A percentile compares a stretch with the other conserved stretches of the same genome.
These are phyloP conservation scores for Globia sparganii DNA, from an alignment of 2,888 invertebrate genomes.

Conservation along the genomic window DNA sequence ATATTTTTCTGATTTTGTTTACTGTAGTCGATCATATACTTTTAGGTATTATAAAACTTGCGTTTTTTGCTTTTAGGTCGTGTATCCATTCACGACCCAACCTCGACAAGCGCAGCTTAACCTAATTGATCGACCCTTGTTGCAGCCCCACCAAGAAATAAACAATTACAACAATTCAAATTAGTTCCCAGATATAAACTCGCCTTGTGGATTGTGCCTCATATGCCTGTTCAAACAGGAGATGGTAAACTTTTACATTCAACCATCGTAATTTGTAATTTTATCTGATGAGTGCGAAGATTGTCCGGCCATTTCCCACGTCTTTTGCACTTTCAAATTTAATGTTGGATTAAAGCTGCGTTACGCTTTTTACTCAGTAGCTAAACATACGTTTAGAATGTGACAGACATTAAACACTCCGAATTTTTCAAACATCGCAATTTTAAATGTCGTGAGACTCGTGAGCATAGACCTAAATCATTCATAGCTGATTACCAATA, in stretches of 20 bases:
- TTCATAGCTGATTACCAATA: slow-evolving; percentile 4
- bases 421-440: neutral
- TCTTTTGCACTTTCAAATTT: slow-evolving; percentile 61
- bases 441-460: neutral
- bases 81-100: neutral
- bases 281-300: slow-evolving; percentile 50
- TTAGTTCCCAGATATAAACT: neutral
- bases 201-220: neutral
- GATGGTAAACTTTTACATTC: slow-evolving; percentile 36
- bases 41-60: no score
- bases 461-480: neutral
- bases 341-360: slow-evolving; percentile 31
- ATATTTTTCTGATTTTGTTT: no score
- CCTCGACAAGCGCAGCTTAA: neutral
- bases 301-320: slow-evolving; percentile 60
- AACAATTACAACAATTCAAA: neutral
- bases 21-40: no score
- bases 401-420: neutral
- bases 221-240: neutral
- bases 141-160: neutral
- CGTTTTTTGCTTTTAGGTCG: no score
- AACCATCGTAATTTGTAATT: slow-evolving; percentile 37
- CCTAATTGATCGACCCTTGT: neutral
- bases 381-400: neutral
- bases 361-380: slow-evolving; percentile 44